These are phyloP conservation scores for Gortyna flavago DNA, from an alignment of 2,888 invertebrate species.

Conservation along the genomic window DNA sequence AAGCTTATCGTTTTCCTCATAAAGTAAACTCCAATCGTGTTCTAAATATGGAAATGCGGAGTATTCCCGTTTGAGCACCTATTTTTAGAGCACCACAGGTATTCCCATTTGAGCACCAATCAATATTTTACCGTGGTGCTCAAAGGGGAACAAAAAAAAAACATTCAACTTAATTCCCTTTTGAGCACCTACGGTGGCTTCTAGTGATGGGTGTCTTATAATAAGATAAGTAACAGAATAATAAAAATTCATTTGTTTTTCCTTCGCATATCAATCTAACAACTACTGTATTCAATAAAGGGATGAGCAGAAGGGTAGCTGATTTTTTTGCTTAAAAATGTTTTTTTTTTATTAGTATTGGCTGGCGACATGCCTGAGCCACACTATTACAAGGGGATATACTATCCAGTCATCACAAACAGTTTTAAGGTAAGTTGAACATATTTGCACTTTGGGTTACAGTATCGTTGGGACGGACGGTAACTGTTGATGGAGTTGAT, in stretches of 20 bases:
- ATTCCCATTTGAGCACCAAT: no score
- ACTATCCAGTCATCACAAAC: slow-evolving; percentile 95
- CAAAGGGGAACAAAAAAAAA: no score
- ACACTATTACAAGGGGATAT: slow-evolving; percentile 95
- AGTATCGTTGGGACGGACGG: neutral
- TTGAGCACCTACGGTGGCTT: no score
- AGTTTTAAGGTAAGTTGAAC: slow-evolving; percentile 92
- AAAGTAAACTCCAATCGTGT: neutral
- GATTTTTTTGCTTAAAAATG: no score
- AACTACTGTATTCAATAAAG: neutral
- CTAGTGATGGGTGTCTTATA: no score
- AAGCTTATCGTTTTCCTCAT: slow-evolving; percentile 23
- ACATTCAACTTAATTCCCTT: no score
- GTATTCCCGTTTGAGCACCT: no score
- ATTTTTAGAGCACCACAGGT: no score
- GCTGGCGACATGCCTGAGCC: slow-evolving; percentile 91
- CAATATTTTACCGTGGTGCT: no score
- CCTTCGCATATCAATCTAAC: neutral
- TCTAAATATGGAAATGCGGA: slow-evolving; percentile 10
- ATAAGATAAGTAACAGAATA: slow-evolving; percentile 1
- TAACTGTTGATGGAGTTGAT: no score
- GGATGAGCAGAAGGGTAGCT: no score
- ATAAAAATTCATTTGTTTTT: neutral
- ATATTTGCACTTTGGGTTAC: no score
- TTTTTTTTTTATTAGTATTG: slow-evolving; percentile 14